These are phyloP conservation scores for Apodemus agrarius DNA, from an alignment of 2,797 vertebrate genomes.

Conservation along the genomic window DNA sequence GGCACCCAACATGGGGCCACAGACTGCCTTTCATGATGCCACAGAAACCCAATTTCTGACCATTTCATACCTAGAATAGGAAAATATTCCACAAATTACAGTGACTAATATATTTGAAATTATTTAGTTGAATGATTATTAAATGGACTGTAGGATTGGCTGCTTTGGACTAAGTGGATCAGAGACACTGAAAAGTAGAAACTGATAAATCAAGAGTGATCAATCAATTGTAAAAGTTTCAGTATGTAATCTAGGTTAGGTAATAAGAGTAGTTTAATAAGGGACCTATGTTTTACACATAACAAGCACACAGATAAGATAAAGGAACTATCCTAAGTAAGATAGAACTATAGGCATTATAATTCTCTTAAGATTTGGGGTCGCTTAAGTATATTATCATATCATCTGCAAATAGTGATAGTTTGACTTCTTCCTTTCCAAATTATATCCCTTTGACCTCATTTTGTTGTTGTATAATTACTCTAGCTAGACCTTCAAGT, in stretches of 20 bases:
- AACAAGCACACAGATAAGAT: not conserved
- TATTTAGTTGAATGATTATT: not conserved
- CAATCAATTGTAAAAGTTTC: not conserved
- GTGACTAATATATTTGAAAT: not conserved
- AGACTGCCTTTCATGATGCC: too few relatives aligned
- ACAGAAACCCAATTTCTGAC: not conserved
- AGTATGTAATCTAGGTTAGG: not conserved
- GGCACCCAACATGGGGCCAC: too few relatives aligned
- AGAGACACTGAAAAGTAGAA: not conserved
- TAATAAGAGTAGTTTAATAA: not conserved
- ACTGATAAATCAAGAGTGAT: not conserved
- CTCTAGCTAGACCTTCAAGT: too few relatives aligned
- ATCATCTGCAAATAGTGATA: too few relatives aligned
- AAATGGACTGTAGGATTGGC: not conserved
- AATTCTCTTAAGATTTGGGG: not conserved
- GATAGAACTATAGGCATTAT: not conserved
- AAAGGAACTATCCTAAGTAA: not conserved
- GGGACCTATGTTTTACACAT: not conserved
- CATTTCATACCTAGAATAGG: not conserved
- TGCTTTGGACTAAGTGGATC: not conserved
- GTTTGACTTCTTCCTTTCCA: too few relatives aligned
- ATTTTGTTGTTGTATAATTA: too few relatives aligned
- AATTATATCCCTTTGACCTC: too few relatives aligned
- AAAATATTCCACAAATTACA: not conserved
- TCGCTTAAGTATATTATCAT: too few relatives aligned